These are phyloP conservation scores for Valencia hispanica DNA, from an alignment of 2,797 vertebrate genomes.

Conservation along the genomic window DNA sequence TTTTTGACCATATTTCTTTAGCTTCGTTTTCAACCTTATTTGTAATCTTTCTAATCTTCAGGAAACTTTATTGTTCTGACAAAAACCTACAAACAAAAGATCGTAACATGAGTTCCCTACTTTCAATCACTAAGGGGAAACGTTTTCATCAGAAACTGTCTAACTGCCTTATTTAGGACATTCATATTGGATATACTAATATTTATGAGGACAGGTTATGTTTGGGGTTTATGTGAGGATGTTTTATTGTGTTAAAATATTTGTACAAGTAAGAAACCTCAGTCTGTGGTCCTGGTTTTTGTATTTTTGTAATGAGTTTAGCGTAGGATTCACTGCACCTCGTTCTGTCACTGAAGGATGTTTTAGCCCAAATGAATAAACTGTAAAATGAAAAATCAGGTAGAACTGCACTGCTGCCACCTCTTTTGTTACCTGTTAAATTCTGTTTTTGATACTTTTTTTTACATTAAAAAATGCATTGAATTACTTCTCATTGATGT, in stretches of 20 bases:
- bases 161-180: too few species aligned
- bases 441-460: constrained; percentile 76
- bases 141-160: background rate
- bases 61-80: background rate
- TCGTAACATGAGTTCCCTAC: background rate
- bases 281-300: constrained; percentile 49
- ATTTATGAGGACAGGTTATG: background rate
- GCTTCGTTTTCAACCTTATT: background rate
- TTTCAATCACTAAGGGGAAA: background rate
- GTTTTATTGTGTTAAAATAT: too few species aligned
- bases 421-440: constrained; percentile 42
- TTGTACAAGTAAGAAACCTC: background rate
- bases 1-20: background rate
- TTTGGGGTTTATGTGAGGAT: too few species aligned
- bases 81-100: background rate
- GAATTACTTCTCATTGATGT: background rate
- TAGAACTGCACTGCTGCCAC: constrained; percentile 42
- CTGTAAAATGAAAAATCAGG: constrained; percentile 29
- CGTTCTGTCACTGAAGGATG: constrained; percentile 15
- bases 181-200: background rate
- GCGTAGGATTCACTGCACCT: constrained; percentile 32
- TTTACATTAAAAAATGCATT: constrained; percentile 60
- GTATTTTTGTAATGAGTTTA: constrained; percentile 19
- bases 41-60: too few species aligned
- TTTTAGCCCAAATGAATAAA: constrained; percentile 20